Percentiles rank a stretch among this genome's conserved stretches.
Evolutionary conservation across 2,113 vertebrate genomes (phyloP).

Genomic region (Lepus europaeus): DNA sequence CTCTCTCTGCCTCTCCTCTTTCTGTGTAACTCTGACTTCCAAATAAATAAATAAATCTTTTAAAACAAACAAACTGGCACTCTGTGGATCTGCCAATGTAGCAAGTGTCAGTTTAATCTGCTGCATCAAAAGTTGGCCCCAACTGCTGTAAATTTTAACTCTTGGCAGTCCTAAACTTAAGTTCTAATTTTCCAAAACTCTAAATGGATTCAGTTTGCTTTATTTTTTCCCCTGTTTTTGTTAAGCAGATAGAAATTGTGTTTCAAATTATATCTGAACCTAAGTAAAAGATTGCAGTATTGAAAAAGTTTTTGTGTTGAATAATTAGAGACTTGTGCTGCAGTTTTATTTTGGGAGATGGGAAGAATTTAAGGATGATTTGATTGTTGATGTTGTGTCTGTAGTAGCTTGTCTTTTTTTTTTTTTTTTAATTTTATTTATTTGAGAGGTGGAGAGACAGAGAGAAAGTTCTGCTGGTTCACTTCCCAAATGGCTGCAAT

Average conservation of each 20-base stretch:
- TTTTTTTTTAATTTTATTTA: too few relatives aligned
- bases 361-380: conserved; percentile 58
- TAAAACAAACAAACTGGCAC: too few relatives aligned
- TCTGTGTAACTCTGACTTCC: too few relatives aligned
- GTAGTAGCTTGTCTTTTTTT: neutral
- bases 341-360: conserved; percentile 32
- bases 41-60: too few relatives aligned
- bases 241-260: neutral
- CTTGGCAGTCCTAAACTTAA: neutral
- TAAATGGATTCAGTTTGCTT: neutral
- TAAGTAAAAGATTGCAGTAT: conserved; percentile 5
- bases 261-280: conserved; percentile 25
- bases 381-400: conserved; percentile 42
- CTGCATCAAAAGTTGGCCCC: too few relatives aligned
- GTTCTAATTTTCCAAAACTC: conserved; percentile 7
- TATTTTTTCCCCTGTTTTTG: neutral
- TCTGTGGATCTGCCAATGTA: too few relatives aligned
- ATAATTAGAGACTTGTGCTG: conserved; percentile 53
- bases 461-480: too few relatives aligned
- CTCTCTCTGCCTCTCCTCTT: too few relatives aligned
- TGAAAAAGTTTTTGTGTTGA: conserved; percentile 48
- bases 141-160: conserved; percentile 11
- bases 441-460: too few relatives aligned
- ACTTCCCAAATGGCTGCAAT: too few relatives aligned
- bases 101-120: too few relatives aligned